Evolutionary conservation across 2,888 invertebrate species (phyloP), one percentile per base, ranked within the genome.

Genomic region (Cryptophagus acutangulus): DNA sequence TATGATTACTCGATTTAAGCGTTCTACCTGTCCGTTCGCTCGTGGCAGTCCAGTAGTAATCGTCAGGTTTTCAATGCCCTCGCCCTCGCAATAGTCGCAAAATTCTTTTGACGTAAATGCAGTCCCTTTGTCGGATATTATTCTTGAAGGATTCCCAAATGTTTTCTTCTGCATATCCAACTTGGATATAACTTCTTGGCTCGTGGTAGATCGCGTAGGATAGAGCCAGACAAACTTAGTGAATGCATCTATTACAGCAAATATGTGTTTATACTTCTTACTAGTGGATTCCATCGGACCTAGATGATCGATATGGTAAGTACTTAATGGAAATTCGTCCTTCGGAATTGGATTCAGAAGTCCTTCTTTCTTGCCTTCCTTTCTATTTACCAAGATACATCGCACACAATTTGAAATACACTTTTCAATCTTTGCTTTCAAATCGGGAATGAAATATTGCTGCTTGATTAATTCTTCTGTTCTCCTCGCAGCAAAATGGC

Each of bases 91-190:
- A 43, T 65, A 68, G 0, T 58, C 43, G 40, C 49, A 15, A 34
- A 69, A 69, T 1, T 55, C 58, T 8, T 55, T 36, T 1, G 63
- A 56, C 0, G 61, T 63, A 40, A 62, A 70, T 2, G 69, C 66
- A 2, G 62, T 46, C 2, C 65, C 64, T 42, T 52, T 45, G 39
- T 68, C 65, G 0, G 62, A 57, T 2, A 67, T 57, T 3, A 66
- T 57, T 20, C 55, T 51, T 6, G 14, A 37, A 4, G 67, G 66
- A 43, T 63, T 63, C 5, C 66, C 68, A 55, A 68, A 70, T 4
- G 35, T 49, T 12, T 48, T 45, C 31, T 61, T 59, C 24, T 59
- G 58, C 10, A 25, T 43, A 34, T 40, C 36, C 10, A 61, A 28
- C 14, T 44, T 41, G 8, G 40, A 30, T 8, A 62, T 43, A 1